Evolutionary conservation across 2,113 vertebrate species (phyloP).

Genomic region (Oreamnos americanus): DNA sequence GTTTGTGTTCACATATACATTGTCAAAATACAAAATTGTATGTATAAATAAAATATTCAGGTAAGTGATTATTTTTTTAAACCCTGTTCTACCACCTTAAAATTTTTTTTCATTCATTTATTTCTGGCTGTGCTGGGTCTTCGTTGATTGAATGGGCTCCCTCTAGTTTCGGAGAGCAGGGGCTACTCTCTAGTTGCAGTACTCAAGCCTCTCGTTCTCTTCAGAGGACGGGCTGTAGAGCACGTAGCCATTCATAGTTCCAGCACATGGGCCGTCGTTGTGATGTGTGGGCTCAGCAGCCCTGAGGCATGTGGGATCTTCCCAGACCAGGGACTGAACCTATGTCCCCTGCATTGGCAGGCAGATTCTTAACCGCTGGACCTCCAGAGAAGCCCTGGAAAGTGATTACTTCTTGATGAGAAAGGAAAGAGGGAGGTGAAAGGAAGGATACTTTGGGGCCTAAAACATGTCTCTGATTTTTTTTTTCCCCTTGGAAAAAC

Average conservation of each 20-base stretch:
- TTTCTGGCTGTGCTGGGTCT: background rate
- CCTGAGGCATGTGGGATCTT: background rate
- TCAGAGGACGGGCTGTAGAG: background rate
- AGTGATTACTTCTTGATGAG: background rate
- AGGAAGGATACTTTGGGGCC: background rate
- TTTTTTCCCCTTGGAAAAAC: background rate
- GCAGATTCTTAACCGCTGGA: background rate
- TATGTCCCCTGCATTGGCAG: background rate
- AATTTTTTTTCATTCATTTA: background rate
- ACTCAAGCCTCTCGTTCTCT: background rate
- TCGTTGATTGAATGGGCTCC: background rate
- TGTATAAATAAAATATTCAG: background rate
- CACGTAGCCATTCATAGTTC: background rate
- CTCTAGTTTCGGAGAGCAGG: background rate
- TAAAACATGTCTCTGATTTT: background rate
- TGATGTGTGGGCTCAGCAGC: background rate
- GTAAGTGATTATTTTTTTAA: background rate
- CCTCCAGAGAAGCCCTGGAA: background rate
- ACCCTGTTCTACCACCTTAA: background rate
- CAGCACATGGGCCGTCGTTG: background rate
- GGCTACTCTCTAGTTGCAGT: background rate
- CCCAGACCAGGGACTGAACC: background rate
- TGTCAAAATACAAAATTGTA: background rate
- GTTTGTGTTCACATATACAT: background rate
- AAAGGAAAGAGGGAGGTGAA: background rate